Base-by-base conservation (phyloP, 1,140 invertebrate species). In the Gonioctena quinquepunctata region DNA sequence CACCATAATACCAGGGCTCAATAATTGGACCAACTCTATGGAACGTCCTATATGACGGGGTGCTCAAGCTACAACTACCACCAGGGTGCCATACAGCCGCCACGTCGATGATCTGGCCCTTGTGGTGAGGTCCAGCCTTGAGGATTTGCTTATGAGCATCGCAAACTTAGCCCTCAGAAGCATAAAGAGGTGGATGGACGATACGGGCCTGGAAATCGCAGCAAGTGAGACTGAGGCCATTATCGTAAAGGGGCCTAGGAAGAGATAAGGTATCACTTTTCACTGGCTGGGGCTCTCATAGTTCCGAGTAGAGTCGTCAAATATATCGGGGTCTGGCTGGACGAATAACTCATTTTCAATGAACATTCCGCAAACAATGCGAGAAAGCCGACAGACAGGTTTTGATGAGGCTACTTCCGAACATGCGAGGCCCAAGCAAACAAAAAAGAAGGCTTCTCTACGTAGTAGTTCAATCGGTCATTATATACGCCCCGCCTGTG, bases 71-170 rank as follows among this genome's bases (percentile, higher is more conserved):
- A 13, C 18, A 23, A 19, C 28, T 26, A 13, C 4, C 18, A 3
- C 13, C 26, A 33, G 61, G 26, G 23, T 21, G 16, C 4, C n/a
- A n/a, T n/a, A 22, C 61, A 3, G 61, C 68, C 3, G 72, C 63
- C 68, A 64, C 52, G 69, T 57, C 2, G 72, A 74, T 21, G 72
- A 74, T 50, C 6, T 71, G 33, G 27, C 64, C 0, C 5, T 74
- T 2, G 4, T 71, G 16, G 16, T 67, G n/a, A 33, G 23, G 25
- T 63, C 54, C 1, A 57, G 57, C 23, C 61, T 5, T 8, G 22
- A 19, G 13, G 7, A 11, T 1, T 11, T 16, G 56, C 27, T 64
- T 2, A 26, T 60, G 23, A 21, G 22, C 0, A 70, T 50, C 11
- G 59, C 52, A 19, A 27, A 52, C 5, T 7, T 23, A 18, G n/a